These are phyloP conservation scores for Meta bourneti DNA, from an alignment of 2,888 invertebrate species.

Conservation along the genomic window DNA sequence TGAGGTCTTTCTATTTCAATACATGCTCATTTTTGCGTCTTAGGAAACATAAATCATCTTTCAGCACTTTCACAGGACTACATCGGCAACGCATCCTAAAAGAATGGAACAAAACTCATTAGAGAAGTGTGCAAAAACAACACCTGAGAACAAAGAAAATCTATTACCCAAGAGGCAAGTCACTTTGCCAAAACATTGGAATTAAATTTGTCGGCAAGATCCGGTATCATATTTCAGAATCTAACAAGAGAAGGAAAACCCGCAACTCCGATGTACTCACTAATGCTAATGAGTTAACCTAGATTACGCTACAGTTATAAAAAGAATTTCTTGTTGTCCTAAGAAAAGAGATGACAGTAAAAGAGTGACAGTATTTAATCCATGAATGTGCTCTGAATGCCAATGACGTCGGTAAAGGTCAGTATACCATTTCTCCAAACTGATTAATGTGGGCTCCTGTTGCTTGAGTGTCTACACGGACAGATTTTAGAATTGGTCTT, in stretches of 20 bases:
- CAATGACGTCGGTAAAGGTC: conserved; percentile 46
- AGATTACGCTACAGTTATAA: conserved; percentile 52
- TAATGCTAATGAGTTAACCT: conserved; percentile 63
- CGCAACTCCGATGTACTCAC: neutral
- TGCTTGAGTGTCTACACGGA: neutral
- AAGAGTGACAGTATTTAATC: conserved; percentile 66
- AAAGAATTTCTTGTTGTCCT: conserved; percentile 12
- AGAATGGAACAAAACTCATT: neutral
- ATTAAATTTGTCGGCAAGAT: conserved; percentile 44
- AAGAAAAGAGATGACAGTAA: conserved; percentile 10
- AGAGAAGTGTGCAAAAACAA: neutral
- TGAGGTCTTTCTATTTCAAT: too few relatives aligned
- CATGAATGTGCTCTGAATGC: conserved; percentile 35
- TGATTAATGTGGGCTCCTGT: conserved; percentile 37
- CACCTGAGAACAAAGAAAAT: conserved; percentile 11
- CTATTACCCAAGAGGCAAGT: neutral
- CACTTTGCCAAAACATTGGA: conserved; percentile 2
- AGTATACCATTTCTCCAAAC: conserved; percentile 42
- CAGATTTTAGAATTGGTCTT: neutral
- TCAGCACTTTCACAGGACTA: neutral
- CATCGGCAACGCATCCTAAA: neutral
- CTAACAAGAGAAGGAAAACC: conserved; percentile 42
- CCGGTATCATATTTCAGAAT: conserved; percentile 51
- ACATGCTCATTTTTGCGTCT: too few relatives aligned
- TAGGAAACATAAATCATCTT: neutral